Conservation (phyloP, 2,888 invertebrate species). For the Asteroscopus sphinx region DNA sequence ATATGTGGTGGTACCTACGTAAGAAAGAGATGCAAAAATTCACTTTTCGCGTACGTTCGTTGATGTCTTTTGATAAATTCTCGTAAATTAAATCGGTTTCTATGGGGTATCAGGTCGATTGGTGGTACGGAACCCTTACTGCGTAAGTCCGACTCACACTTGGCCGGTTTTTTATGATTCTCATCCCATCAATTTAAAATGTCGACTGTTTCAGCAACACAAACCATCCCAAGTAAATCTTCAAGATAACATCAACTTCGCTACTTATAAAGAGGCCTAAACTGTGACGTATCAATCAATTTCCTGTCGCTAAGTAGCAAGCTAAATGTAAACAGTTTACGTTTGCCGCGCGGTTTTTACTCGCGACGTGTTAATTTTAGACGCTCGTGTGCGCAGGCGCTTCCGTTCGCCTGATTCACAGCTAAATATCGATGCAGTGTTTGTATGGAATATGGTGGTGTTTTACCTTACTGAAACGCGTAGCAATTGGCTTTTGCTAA, state of each 20-base stretch:
- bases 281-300: slow-evolving; percentile 46
- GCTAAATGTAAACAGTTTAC: slow-evolving; percentile 70
- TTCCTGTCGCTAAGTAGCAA: slow-evolving; percentile 53
- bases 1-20: no score
- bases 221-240: not conserved
- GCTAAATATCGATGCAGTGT: slow-evolving; percentile 47
- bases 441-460: slow-evolving; percentile 5
- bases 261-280: slow-evolving; percentile 3
- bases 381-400: slow-evolving; percentile 67
- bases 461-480: not conserved
- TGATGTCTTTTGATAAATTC: no score
- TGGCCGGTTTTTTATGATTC: no score
- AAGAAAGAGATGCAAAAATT: no score
- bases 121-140: no score
- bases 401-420: slow-evolving; percentile 66
- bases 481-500: no score
- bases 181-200: no score
- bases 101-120: no score
- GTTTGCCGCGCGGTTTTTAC: slow-evolving; percentile 66
- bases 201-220: no score
- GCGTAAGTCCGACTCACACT: no score
- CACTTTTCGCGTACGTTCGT: no score
- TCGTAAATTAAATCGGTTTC: no score
- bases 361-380: slow-evolving; percentile 78
- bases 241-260: not conserved